phyloP scores from a whole-genome alignment of 2,888 invertebrate genomes.

The Clivina fossor region DNA sequence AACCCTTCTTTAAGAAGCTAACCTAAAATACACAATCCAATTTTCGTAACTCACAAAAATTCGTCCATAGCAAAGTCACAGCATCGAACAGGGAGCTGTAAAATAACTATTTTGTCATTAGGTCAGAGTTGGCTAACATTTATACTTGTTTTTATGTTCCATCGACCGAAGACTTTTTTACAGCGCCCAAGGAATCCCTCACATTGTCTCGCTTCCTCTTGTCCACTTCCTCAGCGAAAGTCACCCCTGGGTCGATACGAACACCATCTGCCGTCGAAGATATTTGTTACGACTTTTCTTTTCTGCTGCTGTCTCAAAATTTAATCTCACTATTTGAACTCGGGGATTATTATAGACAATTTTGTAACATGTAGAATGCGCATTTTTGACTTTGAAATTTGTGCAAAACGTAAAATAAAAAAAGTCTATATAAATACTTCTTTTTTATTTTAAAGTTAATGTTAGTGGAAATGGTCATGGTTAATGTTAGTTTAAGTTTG shows the following conservation, averaged over 20 bases:
- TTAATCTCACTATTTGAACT: slow-evolving; percentile 29
- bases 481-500: too few relatives aligned
- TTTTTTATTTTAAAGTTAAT: too few relatives aligned
- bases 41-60: too few relatives aligned
- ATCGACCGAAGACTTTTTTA: slow-evolving; percentile 18
- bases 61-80: too few relatives aligned
- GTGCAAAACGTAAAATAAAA: too few relatives aligned
- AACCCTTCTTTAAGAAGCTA: too few relatives aligned
- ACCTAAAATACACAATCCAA: too few relatives aligned
- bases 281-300: slow-evolving; percentile 34
- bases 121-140: slow-evolving; percentile 25
- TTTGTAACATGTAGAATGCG: too few relatives aligned
- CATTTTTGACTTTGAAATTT: too few relatives aligned
- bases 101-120: slow-evolving; percentile 32
- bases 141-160: slow-evolving; percentile 31
- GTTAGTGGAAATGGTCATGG: too few relatives aligned
- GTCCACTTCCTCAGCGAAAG: slow-evolving; percentile 4
- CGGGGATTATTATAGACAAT: slow-evolving; percentile 26
- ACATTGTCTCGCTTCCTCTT: slow-evolving; percentile 9
- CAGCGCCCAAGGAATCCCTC: slow-evolving; percentile 5
- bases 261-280: slow-evolving; percentile 29
- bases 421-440: too few relatives aligned
- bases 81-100: slow-evolving; percentile 19
- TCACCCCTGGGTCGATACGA: slow-evolving; percentile 22
- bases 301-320: slow-evolving; percentile 33